Percentiles rank a stretch among this genome's conserved stretches.
Conservation (phyloP, 1,140 invertebrate species). For the Pachyrhynchus sulphureomaculatus region DNA sequence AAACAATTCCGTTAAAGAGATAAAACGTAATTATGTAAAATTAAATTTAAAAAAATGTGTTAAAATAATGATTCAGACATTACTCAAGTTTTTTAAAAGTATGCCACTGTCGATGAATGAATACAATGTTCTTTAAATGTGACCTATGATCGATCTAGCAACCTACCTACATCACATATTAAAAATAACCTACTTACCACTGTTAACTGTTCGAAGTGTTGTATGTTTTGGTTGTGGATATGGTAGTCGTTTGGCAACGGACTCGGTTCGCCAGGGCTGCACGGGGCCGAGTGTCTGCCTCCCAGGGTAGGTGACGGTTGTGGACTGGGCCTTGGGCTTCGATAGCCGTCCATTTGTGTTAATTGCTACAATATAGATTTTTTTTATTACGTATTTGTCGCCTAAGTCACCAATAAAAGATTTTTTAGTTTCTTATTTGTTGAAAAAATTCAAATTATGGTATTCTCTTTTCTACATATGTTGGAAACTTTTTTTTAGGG, state of each 20-base stretch:
- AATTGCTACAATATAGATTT: constrained; percentile 43
- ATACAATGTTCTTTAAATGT: not conserved
- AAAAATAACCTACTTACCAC: constrained; percentile 69
- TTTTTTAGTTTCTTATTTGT: too few species aligned
- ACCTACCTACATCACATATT: not conserved
- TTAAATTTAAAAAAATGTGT: too few species aligned
- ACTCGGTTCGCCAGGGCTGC: constrained; percentile 56
- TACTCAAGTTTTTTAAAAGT: not conserved
- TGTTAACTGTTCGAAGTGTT: constrained; percentile 91
- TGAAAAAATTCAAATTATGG: too few species aligned
- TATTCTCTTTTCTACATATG: too few species aligned
- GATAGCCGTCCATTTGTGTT: constrained; percentile 50
- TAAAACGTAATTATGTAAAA: too few species aligned
- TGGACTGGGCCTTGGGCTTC: constrained; percentile 58
- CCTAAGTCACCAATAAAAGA: too few species aligned
- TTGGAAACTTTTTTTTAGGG: too few species aligned
- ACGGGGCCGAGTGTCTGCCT: constrained; percentile 51
- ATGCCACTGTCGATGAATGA: not conserved
- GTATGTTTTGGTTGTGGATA: constrained; percentile 68
- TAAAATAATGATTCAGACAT: too few species aligned
- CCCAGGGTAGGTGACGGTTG: constrained; percentile 58
- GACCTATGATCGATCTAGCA: not conserved
- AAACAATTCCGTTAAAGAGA: too few species aligned
- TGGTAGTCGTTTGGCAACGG: constrained; percentile 61
- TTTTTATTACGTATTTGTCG: too few species aligned